Evolutionary conservation across 2,888 invertebrate species (phyloP), one percentile per base, ranked within the genome.

Genomic region (Pocota personata): DNA sequence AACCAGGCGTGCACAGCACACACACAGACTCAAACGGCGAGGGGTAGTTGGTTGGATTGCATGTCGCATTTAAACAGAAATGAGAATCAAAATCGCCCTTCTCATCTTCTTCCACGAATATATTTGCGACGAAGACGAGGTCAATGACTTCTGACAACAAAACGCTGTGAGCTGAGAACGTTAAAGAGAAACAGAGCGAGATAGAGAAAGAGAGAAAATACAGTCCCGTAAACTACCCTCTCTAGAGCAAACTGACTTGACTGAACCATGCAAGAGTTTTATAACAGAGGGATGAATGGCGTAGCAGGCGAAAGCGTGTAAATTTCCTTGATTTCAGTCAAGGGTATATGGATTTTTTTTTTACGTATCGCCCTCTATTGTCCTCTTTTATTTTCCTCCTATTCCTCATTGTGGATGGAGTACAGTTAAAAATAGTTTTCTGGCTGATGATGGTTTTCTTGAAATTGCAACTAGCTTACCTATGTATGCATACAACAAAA

Each of bases 131-230:
- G 66, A 48, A 69, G 67, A 71, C 67, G 72, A 73, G 83, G 83
- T 83, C 83, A 83, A 67, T 83, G 83, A 83, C 83, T 78, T 64
- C 19, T 14, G 24, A 67, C 66, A 67, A 24, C 67, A 83, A 40
- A 40, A 83, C 62, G 73, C 67, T 32, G 10, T 37, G n/a, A 40
- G 50, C 50, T 50, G 46, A 62, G 16, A 19, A 27, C 30, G 16
- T 27, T 27, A 52, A 73, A 83, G 83, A 83, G 78, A 73, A 83
- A 73, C 72, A 62, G 73, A 83, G 52, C 50, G 66, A 78, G 78
- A 83, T 55, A 46, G 75, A 14, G 4, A 32, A 35, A 69, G 57
- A 77, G 48, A 66, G 82, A 71, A 50, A 57, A 55, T 30, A 48
- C 37, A 69, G 2, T 30, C 19, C 27, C 35, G 43, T 71, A 75